Conservation (phyloP, 2,113 vertebrate genomes). For the Mormyrus iriodes region DNA sequence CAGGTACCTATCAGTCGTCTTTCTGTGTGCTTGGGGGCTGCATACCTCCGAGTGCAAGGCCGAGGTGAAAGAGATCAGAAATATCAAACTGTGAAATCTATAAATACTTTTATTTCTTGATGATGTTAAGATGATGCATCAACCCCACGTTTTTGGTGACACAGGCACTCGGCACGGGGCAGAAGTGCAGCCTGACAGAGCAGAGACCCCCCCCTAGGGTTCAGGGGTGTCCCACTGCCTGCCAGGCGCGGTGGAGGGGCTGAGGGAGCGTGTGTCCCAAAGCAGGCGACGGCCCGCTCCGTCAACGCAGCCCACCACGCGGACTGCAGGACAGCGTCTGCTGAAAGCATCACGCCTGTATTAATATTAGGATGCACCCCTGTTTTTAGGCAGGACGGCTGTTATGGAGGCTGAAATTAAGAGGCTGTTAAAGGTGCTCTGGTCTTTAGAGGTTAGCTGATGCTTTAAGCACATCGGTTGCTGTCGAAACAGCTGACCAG, state of each 20-base stretch:
- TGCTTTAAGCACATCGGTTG: neutral
- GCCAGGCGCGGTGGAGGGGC: too few species aligned
- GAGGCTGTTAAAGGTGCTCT: conserved; percentile 6
- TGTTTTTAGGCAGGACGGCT: neutral
- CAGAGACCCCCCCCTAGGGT: too few species aligned
- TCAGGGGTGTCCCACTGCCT: neutral
- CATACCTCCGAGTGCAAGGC: neutral
- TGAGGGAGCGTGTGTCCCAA: too few species aligned
- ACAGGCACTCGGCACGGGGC: neutral
- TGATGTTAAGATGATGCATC: neutral
- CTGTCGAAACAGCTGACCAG: neutral
- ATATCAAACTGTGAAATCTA: neutral
- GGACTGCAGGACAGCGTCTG: neutral
- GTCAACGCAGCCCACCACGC: too few species aligned
- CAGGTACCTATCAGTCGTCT: neutral
- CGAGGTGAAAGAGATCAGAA: neutral
- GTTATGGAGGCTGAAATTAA: conserved; percentile 5
- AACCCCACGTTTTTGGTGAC: neutral
- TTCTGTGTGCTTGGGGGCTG: neutral
- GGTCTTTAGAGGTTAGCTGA: neutral
- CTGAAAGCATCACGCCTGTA: neutral
- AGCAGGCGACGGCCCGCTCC: neutral
- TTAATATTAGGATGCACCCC: neutral
- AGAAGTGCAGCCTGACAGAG: neutral
- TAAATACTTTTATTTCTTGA: neutral